These are phyloP conservation scores for Auanema freiburgensis DNA, from an alignment of 2,888 invertebrate species.

Conservation along the genomic window DNA sequence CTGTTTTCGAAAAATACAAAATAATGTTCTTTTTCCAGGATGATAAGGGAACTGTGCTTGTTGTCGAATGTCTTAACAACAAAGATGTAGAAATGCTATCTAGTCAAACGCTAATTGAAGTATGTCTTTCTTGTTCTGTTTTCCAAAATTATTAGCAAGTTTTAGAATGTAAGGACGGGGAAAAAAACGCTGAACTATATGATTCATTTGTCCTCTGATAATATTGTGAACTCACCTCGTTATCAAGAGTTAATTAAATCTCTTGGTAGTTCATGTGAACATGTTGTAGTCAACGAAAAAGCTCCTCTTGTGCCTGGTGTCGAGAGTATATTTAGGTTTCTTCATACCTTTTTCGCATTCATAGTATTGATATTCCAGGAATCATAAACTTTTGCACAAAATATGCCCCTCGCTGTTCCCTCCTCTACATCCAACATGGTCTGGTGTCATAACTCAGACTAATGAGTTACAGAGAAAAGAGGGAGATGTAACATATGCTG, in stretches of 20 bases:
- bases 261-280: constrained; percentile 29
- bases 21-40: constrained; percentile 6
- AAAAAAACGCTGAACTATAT: constrained; percentile 37
- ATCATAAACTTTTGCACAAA: constrained; percentile 32
- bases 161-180: constrained; percentile 8
- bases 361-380: constrained; percentile 8
- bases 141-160: constrained; percentile 1
- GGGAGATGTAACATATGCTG: constrained; percentile 15
- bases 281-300: constrained; percentile 49
- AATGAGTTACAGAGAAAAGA: constrained; percentile 23
- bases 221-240: constrained; percentile 28
- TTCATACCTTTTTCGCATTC: not conserved
- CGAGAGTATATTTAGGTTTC: constrained; percentile 49
- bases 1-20: too few species aligned
- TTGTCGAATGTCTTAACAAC: constrained; percentile 38
- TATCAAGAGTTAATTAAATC: constrained; percentile 39
- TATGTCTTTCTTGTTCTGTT: constrained; percentile 11
- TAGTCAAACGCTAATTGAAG: constrained; percentile 29
- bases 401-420: constrained; percentile 54
- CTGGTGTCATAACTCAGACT: constrained; percentile 38
- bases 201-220: constrained; percentile 48
- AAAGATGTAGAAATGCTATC: constrained; percentile 32
- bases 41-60: constrained; percentile 20
- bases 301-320: constrained; percentile 49
- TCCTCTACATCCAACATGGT: constrained; percentile 40